Evolutionary conservation across 1,140 invertebrate genomes (phyloP).

Genomic region (Lepidurus couesii): DNA sequence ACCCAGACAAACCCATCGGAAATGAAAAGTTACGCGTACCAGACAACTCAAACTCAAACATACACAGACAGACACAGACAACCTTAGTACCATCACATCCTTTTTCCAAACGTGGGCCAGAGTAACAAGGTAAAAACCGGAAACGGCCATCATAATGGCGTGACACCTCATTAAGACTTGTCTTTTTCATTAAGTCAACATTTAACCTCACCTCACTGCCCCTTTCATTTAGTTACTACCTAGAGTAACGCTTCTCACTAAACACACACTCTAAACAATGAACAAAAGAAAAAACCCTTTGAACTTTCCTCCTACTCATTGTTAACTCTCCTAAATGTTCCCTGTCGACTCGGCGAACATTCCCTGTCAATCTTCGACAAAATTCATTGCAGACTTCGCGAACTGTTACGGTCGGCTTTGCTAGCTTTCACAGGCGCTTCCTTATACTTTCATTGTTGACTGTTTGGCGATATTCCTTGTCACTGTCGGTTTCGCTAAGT

Average conservation of each 20-base stretch:
- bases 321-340: neutral
- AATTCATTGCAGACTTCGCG: no score
- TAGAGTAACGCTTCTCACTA: neutral
- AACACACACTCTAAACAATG: neutral
- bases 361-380: no score
- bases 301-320: neutral
- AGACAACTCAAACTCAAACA: no score
- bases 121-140: neutral
- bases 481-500: no score
- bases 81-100: no score
- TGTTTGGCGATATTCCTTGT: no score
- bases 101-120: neutral
- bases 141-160: slow-evolving; percentile 14
- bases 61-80: no score
- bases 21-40: neutral
- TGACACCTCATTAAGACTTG: slow-evolving; percentile 19
- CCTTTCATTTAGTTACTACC: slow-evolving; percentile 11
- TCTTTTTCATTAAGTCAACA: slow-evolving; percentile 11
- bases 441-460: no score
- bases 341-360: no score
- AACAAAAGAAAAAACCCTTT: neutral
- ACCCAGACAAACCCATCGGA: neutral
- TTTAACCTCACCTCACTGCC: neutral
- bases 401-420: no score
- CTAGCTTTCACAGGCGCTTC: no score